Evolutionary conservation across 2,113 vertebrate species (phyloP).

Genomic region (Neolamprologus ventralis): DNA sequence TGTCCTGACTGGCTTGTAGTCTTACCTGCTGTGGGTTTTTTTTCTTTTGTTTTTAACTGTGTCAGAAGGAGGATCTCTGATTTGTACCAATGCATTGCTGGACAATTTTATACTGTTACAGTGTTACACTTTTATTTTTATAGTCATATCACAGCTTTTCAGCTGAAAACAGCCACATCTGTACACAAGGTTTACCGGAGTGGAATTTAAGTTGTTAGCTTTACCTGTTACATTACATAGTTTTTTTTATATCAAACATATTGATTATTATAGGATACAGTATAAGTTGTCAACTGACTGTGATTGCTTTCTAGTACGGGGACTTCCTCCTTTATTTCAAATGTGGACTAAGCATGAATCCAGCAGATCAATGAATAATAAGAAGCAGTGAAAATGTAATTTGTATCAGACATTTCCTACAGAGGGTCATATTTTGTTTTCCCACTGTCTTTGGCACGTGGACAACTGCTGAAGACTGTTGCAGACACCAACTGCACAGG

Average conservation of each 20-base stretch:
- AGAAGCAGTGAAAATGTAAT: not conserved
- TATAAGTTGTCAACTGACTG: not conserved
- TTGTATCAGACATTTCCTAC: not conserved
- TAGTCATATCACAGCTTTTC: not conserved
- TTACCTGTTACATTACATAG: not conserved
- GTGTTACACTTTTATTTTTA: not conserved
- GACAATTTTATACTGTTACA: not conserved
- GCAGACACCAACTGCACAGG: constrained; percentile 9
- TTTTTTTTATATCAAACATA: not conserved
- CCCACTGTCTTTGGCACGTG: not conserved
- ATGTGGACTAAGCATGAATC: not conserved
- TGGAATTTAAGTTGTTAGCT: not conserved
- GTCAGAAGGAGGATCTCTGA: not conserved
- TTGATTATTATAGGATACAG: not conserved
- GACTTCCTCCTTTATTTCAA: not conserved
- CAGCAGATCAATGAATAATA: not conserved
- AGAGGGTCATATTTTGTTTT: not conserved
- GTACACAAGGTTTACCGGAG: not conserved
- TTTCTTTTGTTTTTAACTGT: not conserved
- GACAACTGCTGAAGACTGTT: not conserved
- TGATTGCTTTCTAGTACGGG: not conserved
- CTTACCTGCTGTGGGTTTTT: not conserved
- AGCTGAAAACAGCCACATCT: not conserved
- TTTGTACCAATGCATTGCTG: not conserved
- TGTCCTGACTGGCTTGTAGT: not conserved